These are phyloP conservation scores for Acrossocheilus wenchowensis DNA, from an alignment of 2,797 vertebrate species.

Conservation along the genomic window DNA sequence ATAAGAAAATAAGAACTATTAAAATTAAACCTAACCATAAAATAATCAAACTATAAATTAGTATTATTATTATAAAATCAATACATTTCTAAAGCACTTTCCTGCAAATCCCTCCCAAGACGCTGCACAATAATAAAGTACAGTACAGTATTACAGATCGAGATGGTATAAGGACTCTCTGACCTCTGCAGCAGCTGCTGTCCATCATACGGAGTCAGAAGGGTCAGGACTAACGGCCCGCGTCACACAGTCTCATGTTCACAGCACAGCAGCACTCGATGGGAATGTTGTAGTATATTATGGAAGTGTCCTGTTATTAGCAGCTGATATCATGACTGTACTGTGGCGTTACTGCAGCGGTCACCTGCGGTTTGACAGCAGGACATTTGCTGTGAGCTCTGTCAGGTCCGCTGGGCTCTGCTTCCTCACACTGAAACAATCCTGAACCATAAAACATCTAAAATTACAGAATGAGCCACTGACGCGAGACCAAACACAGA, in stretches of 20 bases:
- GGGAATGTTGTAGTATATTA: not conserved
- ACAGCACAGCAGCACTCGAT: not conserved
- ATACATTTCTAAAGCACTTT: not conserved
- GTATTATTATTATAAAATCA: not conserved
- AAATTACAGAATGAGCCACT: constrained; percentile 20
- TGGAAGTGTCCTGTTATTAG: not conserved
- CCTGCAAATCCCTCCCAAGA: not conserved
- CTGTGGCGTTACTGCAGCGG: not conserved
- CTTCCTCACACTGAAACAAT: constrained; percentile 30
- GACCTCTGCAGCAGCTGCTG: constrained; percentile 19
- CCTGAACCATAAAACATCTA: not conserved
- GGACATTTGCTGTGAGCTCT: not conserved
- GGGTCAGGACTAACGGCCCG: not conserved
- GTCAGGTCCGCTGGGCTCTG: not conserved
- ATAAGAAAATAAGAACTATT: too few species aligned
- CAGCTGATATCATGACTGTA: not conserved
- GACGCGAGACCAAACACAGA: not conserved
- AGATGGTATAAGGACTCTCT: not conserved
- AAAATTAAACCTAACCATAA: not conserved
- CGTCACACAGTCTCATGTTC: not conserved
- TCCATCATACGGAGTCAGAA: not conserved
- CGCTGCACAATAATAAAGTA: not conserved
- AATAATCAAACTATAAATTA: not conserved
- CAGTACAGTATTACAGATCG: not conserved
- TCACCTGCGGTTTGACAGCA: not conserved